phyloP scores from a whole-genome alignment of 2,113 vertebrate genomes.

The Prunella himalayana region DNA sequence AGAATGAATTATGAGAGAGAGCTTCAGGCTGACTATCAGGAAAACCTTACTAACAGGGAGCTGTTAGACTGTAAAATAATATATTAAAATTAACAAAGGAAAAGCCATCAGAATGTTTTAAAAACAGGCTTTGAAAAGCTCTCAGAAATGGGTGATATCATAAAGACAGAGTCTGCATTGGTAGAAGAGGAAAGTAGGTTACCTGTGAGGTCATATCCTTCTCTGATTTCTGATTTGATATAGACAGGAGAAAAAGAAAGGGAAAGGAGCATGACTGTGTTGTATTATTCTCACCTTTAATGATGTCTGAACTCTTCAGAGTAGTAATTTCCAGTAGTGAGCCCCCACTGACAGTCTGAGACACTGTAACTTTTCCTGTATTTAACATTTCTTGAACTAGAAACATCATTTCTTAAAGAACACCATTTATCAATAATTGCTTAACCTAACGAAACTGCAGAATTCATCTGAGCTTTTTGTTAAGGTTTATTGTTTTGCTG shows the following conservation, averaged over 20 bases:
- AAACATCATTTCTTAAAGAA: constrained; percentile 35
- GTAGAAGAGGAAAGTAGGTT: constrained; percentile 16
- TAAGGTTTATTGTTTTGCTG: neutral
- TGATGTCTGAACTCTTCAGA: neutral
- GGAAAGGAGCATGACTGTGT: neutral
- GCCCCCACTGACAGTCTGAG: neutral
- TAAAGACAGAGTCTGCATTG: neutral
- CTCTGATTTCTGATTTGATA: neutral
- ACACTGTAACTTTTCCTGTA: neutral
- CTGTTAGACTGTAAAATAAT: constrained; percentile 49
- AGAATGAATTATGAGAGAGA: constrained; percentile 55
- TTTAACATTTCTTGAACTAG: constrained; percentile 39
- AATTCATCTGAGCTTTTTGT: neutral
- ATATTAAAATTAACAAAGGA: constrained; percentile 41
- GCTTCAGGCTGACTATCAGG: constrained; percentile 48
- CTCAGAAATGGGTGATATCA: neutral
- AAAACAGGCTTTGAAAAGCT: constrained; percentile 17
- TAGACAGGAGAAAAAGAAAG: neutral
- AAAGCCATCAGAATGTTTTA: constrained; percentile 20
- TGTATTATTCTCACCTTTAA: constrained; percentile 35
- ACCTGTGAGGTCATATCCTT: constrained; percentile 7
- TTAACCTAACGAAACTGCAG: neutral
- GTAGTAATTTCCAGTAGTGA: constrained; percentile 7
- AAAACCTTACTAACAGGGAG: constrained; percentile 22
- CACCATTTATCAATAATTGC: constrained; percentile 26